Evolutionary conservation across 2,888 invertebrate species (phyloP), one percentile per base, ranked within the genome.

Genomic region (Seira sanloemensis): DNA sequence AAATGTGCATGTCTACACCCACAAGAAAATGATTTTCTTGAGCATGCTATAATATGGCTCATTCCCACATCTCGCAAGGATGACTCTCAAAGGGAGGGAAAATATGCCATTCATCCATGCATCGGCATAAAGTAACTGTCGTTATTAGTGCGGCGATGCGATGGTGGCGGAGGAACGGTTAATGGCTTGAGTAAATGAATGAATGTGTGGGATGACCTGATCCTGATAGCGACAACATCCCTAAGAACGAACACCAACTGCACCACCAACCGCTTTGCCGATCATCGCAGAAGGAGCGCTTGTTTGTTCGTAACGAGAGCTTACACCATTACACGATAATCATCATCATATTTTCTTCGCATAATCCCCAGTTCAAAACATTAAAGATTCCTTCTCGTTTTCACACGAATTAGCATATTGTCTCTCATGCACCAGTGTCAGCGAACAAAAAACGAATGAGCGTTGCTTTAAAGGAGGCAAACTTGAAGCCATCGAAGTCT

Each of bases 1-100:
- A 84, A 84, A 84, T 84, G 84, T 84, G 78, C 75, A 84, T 84
- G 84, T 84, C 78, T 84, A 84, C 84, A 84, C 84, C 84, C 84
- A 84, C 84, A 78, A 84, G n/a, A n/a, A 62, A 62, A 84, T 75
- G 84, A 84, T 78, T 75, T 84, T 62, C 23, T n/a, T 46, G 75
- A 76, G 84, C 37, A n/a, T 75, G 84, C 71, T 76, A 76, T 84
- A 79, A 84, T 84, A 78, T 54, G 58, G 71, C 75, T 84, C 78
- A 78, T 74, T 84, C 74, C 66, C 74, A n/a, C n/a, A 66, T 69
- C 74, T 75, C 27, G 68, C 62, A 62, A 62, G 62, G 62, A 62
- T 62, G 23, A 21, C 69, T 74, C 67, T 71, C 50, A 69, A 72
- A 46, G 73, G 67, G 67, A 62, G 68, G 58, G 62, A 77, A 62